Evolutionary conservation across 1,140 invertebrate genomes (phyloP), one percentile per base, ranked within the genome.

Genomic region (Musca domestica): DNA sequence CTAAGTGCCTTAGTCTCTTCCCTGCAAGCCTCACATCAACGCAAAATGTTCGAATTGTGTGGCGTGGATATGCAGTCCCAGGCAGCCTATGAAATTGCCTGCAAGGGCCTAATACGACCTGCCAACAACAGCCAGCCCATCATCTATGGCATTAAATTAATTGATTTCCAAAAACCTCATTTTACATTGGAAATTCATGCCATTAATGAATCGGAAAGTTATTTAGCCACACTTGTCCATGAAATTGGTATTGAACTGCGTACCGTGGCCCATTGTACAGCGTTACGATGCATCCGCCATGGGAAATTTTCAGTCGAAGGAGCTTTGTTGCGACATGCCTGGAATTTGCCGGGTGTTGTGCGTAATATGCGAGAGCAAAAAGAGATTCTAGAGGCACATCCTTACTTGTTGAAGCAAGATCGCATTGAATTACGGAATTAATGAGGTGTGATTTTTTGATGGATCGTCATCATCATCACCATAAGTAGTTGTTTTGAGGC

Each of bases 151-250:
- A 87, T 98, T n/a, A 93, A 91, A 83, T 91, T 94, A 81, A 86
- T 92, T 20, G 79, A 92, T 66, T 97, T 95, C 81, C 81, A 89
- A 5, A 85, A 88, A 48, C 95, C 95, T 3, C 83, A 93, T 73
- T 97, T 98, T 77, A 91, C 89, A n/a, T 77, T 98, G 90, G 95
- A 97, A 85, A 83, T 97, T 19, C 90, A 94, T 71, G 88, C 89
- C 58, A 89, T 95, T 30, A 95, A 96, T 82, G 94, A 95, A 84
- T 85, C 87, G 70, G 88, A 91, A 69, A 81, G 85, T 19, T 96
- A 91, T 77, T 79, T 98, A 10, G 88, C 86, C 74, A 83, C 86
- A 7, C 71, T 97, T 12, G 81, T 98, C 6, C 85, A 92, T 85
- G 90, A 96, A 67, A 82, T 98, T 54, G 96, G 93, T 2, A 75